A percentile compares a stretch with the other conserved stretches of the same genome.
phyloP scores from a whole-genome alignment of 2,797 vertebrate genomes.

The Malurus leucopterus region DNA sequence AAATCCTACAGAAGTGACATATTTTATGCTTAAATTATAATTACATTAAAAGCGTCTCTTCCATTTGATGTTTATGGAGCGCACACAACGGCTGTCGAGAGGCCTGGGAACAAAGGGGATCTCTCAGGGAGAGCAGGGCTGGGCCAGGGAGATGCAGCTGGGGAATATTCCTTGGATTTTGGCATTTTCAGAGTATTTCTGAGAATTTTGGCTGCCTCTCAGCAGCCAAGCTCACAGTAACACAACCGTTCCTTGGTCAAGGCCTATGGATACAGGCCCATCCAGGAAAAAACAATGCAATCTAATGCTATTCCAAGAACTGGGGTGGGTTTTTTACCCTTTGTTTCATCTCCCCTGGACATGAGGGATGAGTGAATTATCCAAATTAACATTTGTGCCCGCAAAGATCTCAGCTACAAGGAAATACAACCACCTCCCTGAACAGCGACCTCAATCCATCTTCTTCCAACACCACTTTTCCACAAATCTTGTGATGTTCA shows the following conservation, averaged over 20 bases:
- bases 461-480: not conserved
- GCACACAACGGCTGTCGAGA: not conserved
- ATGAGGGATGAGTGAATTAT: not conserved
- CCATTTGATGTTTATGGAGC: conserved; percentile 3
- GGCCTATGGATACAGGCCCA: not conserved
- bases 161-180: not conserved
- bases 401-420: not conserved
- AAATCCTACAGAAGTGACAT: conserved; percentile 45
- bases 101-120: not conserved
- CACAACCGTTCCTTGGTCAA: fast-evolving
- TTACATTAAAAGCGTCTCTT: conserved; percentile 49
- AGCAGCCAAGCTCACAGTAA: not conserved
- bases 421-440: not conserved
- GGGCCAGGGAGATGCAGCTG: not conserved
- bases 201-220: not conserved
- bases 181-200: not conserved
- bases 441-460: fast-evolving
- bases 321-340: fast-evolving
- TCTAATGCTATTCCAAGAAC: fast-evolving
- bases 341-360: not conserved
- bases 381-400: not conserved
- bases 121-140: not conserved
- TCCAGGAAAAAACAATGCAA: not conserved
- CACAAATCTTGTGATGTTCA: not conserved
- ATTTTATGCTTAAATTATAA: conserved; percentile 65